Evolutionary conservation across 2,113 vertebrate species (phyloP).

Genomic region (Etheostoma spectabile): DNA sequence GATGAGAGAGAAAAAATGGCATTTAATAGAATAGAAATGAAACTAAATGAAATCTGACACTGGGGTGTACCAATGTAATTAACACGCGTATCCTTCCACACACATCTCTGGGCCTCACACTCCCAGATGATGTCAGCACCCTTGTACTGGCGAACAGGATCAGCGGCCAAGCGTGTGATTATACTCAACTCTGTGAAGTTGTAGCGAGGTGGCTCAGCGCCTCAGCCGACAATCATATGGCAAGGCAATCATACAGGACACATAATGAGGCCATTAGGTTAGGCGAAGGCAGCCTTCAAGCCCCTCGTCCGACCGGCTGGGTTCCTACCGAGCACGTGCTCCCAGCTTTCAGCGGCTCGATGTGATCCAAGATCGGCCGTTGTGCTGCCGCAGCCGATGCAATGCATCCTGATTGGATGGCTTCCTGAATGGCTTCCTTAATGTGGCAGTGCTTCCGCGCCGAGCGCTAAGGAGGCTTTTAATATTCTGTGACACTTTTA

Average conservation of each 20-base stretch:
- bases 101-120: conserved; percentile 1
- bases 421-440: conserved; percentile 63
- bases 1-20: conserved; percentile 5
- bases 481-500: conserved; percentile 56
- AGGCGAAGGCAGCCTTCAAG: conserved; percentile 51
- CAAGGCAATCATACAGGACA: conserved; percentile 59
- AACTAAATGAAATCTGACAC: conserved; percentile 64
- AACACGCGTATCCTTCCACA: conserved; percentile 34
- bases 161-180: conserved; percentile 75
- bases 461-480: conserved; percentile 22
- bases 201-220: conserved; percentile 29
- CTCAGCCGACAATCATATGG: conserved; percentile 9
- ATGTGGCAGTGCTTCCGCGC: conserved; percentile 38
- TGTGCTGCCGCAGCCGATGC: conserved; percentile 54
- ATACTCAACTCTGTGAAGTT: conserved; percentile 55
- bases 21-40: conserved; percentile 67
- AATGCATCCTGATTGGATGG: conserved; percentile 64
- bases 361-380: conserved; percentile 29
- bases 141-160: conserved; percentile 63
- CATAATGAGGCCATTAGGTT: conserved; percentile 75
- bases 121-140: conserved; percentile 48
- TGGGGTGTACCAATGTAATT: conserved; percentile 62
- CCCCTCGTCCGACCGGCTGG: conserved; percentile 38
- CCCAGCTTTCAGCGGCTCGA: conserved; percentile 49
- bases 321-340: conserved; percentile 23